These are phyloP conservation scores for Celastrina argiolus DNA, from an alignment of 2,888 invertebrate genomes.

Conservation along the genomic window DNA sequence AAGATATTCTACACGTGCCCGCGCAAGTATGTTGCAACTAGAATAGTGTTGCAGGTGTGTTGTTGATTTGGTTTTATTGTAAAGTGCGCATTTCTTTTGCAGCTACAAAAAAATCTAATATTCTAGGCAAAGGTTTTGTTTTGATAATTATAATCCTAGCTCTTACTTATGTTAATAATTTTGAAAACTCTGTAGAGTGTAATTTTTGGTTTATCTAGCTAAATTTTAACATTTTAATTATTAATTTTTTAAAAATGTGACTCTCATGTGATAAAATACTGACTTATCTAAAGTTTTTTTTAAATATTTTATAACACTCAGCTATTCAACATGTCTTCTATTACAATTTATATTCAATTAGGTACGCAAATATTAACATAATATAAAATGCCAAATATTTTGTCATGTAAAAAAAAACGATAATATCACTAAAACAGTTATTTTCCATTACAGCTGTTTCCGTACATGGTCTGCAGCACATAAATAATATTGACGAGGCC, in stretches of 20 bases:
- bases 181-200: no score
- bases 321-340: not conserved
- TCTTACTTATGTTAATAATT: no score
- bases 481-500: slow-evolving; percentile 52
- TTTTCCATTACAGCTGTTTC: slow-evolving; percentile 5
- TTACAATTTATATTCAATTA: not conserved
- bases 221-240: no score
- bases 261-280: no score
- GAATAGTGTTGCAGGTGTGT: slow-evolving; percentile 7
- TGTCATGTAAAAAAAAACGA: not conserved
- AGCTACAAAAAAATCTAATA: no score
- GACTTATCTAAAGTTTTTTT: no score
- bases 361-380: not conserved
- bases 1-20: slow-evolving; percentile 45
- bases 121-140: no score
- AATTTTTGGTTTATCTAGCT: no score
- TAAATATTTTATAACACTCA: no score
- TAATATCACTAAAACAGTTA: not conserved
- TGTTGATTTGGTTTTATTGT: not conserved
- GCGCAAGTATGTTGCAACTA: slow-evolving; percentile 27
- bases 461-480: slow-evolving; percentile 35
- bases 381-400: not conserved
- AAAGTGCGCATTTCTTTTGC: not conserved
- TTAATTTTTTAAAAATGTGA: no score
- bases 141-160: no score